These are phyloP conservation scores for Mormyrus lacerda DNA, from an alignment of 2,113 vertebrate species.

Conservation along the genomic window DNA sequence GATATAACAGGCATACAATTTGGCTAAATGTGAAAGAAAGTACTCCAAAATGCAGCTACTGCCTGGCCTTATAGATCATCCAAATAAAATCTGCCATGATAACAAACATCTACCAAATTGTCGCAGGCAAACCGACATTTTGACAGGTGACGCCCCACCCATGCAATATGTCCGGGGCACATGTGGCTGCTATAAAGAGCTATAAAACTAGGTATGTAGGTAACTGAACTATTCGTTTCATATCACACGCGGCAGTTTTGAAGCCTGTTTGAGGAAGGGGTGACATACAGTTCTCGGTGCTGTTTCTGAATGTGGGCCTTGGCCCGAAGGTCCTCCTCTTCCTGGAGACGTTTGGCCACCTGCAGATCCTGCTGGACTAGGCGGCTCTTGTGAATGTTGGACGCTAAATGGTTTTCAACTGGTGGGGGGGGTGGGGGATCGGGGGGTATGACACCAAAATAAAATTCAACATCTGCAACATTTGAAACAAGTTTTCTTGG, in stretches of 20 bases:
- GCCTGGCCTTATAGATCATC: neutral
- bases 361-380: constrained; percentile 86
- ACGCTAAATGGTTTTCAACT: constrained; percentile 96
- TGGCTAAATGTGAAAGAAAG: neutral
- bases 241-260: neutral
- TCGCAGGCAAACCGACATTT: neutral
- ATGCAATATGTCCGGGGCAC: neutral
- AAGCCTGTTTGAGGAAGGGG: neutral
- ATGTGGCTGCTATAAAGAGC: neutral
- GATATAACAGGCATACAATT: neutral
- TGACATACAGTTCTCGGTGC: constrained; percentile 73
- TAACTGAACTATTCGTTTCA: neutral
- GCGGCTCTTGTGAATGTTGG: constrained; percentile 86
- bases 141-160: neutral
- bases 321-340: constrained; percentile 83
- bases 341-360: constrained; percentile 88
- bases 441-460: too few species aligned
- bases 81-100: neutral
- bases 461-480: neutral
- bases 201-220: neutral
- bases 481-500: neutral
- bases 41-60: neutral
- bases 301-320: constrained; percentile 69
- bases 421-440: constrained; percentile 3
- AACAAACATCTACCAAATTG: neutral